These are phyloP conservation scores for Caenorhabditis zanzibari DNA, from an alignment of 2,888 invertebrate species.

Conservation along the genomic window DNA sequence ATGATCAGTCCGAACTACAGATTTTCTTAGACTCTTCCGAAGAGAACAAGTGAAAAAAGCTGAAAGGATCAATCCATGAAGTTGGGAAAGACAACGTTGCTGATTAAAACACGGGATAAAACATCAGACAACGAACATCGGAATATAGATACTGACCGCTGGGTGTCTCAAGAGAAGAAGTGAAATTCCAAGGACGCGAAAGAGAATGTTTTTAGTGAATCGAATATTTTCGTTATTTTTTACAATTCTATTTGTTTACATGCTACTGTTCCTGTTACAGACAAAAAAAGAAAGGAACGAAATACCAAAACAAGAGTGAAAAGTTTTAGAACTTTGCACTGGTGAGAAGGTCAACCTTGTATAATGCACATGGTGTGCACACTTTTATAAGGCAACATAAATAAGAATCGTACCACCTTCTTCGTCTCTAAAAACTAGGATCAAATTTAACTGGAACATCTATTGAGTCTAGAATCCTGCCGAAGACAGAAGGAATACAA, in stretches of 20 bases:
- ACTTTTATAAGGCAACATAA: background rate
- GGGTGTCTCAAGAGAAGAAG: conserved; percentile 12
- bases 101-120: conserved; percentile 12
- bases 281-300: background rate
- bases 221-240: conserved; percentile 5
- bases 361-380: background rate
- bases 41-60: background rate
- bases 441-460: too few species aligned
- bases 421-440: too few species aligned
- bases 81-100: background rate
- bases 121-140: background rate
- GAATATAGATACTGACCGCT: conserved; percentile 7
- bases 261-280: background rate
- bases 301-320: background rate
- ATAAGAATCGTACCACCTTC: background rate
- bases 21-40: background rate
- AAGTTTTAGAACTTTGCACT: background rate
- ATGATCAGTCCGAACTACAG: background rate
- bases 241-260: background rate
- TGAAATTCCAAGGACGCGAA: conserved; percentile 28
- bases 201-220: conserved; percentile 1
- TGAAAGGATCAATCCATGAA: background rate
- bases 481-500: background rate
- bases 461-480: background rate
- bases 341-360: background rate